Conservation (phyloP, 2,113 vertebrate genomes). For the Paramisgurnus dabryanus region DNA sequence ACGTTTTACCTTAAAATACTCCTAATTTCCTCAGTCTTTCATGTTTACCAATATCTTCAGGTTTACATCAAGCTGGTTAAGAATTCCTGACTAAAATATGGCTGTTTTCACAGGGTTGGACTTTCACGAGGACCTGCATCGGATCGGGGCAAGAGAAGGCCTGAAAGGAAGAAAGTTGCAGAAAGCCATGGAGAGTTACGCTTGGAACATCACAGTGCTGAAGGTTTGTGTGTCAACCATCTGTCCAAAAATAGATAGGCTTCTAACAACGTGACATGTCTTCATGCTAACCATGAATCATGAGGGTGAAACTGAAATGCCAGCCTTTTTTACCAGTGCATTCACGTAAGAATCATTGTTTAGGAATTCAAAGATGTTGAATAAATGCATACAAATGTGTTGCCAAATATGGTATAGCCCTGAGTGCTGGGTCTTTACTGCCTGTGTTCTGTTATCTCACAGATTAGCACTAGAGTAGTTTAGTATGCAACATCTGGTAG, state of each 20-base stretch:
- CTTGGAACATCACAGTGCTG: constrained; percentile 87
- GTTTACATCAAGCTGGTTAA: neutral
- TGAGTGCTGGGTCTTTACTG: neutral
- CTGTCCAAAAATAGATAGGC: neutral
- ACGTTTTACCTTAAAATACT: neutral
- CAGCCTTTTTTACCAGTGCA: neutral
- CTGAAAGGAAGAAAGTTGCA: constrained; percentile 88
- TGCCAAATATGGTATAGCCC: neutral
- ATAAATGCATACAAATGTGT: neutral
- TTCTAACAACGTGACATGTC: neutral
- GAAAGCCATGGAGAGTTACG: constrained; percentile 91
- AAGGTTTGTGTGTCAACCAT: constrained; percentile 62
- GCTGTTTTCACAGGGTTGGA: constrained; percentile 77
- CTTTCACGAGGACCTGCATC: constrained; percentile 88
- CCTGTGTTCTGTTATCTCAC: neutral
- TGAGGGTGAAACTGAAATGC: neutral
- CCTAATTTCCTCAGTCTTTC: neutral
- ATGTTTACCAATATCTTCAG: constrained; percentile 4
- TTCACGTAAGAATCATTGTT: neutral
- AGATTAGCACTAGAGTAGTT: neutral
- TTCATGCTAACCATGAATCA: neutral
- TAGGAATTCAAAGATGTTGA: neutral
- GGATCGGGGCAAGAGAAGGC: constrained; percentile 85
- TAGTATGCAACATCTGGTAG: constrained; percentile 3
- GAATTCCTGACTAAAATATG: neutral